A percentile compares a stretch with the other conserved stretches of the same genome.
phyloP scores from a whole-genome alignment of 2,888 invertebrate genomes.

The Agrilus biguttatus region DNA sequence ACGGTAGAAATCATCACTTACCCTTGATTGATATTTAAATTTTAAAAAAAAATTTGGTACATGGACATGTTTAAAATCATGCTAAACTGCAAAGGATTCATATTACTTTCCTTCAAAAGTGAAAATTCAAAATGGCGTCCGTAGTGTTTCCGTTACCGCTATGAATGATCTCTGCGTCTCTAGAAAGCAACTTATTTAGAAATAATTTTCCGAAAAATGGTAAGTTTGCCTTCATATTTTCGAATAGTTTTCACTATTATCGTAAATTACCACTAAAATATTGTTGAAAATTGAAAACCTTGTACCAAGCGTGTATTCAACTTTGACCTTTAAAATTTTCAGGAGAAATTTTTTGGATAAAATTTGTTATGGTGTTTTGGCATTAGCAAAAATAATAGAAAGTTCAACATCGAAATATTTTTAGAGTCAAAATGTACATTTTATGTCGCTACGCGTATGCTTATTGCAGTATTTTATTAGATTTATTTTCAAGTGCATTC shows the following conservation, averaged over 20 bases:
- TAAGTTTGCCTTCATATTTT: constrained; percentile 1
- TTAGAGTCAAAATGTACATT: too few relatives aligned
- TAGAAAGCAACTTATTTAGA: too few relatives aligned
- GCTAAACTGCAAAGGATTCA: neutral
- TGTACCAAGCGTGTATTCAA: constrained; percentile 13
- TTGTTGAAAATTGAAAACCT: constrained; percentile 2
- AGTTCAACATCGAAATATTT: neutral
- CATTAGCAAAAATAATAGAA: constrained; percentile 1
- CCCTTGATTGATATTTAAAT: too few relatives aligned
- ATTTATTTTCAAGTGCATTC: constrained; percentile 27
- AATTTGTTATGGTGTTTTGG: neutral
- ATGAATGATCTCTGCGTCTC: constrained; percentile 11
- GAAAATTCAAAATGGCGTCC: constrained; percentile 34
- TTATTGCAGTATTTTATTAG: constrained; percentile 12
- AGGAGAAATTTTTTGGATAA: neutral
- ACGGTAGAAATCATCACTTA: too few relatives aligned
- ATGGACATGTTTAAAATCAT: neutral
- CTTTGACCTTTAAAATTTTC: constrained; percentile 23
- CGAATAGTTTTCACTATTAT: neutral
- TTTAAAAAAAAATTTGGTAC: neutral
- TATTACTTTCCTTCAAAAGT: constrained; percentile 25
- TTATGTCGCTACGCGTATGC: too few relatives aligned
- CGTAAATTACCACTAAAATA: neutral
- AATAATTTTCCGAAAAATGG: neutral
- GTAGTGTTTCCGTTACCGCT: constrained; percentile 23